phyloP scores from a whole-genome alignment of 2,797 vertebrate species.

The Aythya fuligula region DNA sequence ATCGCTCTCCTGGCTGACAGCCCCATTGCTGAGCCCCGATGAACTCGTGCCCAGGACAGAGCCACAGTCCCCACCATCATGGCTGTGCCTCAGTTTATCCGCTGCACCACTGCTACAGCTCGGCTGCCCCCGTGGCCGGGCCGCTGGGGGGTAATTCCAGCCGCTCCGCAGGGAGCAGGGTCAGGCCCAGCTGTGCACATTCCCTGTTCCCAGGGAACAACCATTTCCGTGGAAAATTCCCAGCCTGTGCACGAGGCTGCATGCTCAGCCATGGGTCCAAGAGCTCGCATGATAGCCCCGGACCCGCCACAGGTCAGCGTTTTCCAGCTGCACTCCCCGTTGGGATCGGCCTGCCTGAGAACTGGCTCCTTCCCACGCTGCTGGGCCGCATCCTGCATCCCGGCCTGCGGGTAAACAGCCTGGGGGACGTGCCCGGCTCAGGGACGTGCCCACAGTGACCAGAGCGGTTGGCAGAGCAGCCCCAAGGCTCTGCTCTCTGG shows the following conservation, averaged over 20 bases:
- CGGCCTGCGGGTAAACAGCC: neutral
- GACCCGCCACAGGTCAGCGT: neutral
- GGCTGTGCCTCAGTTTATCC: neutral
- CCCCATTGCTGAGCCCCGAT: neutral
- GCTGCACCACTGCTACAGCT: neutral
- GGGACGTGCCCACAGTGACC: neutral
- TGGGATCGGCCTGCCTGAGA: slow-evolving; percentile 27
- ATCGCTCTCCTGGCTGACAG: accelerated
- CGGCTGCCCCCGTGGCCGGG: too few species aligned
- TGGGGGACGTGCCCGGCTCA: neutral
- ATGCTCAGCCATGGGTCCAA: accelerated
- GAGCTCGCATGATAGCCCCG: accelerated
- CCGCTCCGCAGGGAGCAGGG: accelerated
- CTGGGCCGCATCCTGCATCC: neutral
- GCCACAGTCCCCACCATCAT: accelerated
- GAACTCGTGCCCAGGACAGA: accelerated
- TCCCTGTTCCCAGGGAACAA: neutral
- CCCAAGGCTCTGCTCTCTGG: accelerated
- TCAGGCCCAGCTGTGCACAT: accelerated
- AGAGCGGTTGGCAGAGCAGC: accelerated
- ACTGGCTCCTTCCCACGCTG: slow-evolving; percentile 24
- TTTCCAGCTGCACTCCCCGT: neutral
- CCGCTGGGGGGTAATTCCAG: neutral
- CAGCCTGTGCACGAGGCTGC: accelerated
- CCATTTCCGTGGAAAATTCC: neutral